Evolutionary conservation across 2,797 vertebrate species (phyloP), one percentile per base, ranked within the genome.

Genomic region (Salmo trutta): DNA sequence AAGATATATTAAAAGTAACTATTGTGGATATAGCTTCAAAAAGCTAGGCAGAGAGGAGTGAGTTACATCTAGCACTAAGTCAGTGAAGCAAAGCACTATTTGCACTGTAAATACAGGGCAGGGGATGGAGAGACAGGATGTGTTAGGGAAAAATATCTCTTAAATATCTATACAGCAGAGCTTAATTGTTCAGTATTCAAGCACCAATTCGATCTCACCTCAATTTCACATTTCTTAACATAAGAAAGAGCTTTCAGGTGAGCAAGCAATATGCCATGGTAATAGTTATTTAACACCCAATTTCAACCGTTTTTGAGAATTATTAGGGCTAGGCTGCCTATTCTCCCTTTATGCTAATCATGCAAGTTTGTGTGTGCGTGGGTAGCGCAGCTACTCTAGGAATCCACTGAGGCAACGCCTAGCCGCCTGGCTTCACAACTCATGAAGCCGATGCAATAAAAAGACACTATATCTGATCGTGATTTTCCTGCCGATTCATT

Each of bases 1-100:
- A 33, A 68, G n/a, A 53, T 82, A 85, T 87, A 92, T 91, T 84
- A 81, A 88, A 87, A 82, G 79, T 66, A 90, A 79, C 84, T 85
- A 83, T 84, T 86, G 81, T 77, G 82, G 84, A 68, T 74, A 64
- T 75, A 69, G 77, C 75, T 31, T 79, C 66, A 56, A 15, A 64
- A 53, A 31, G 82, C 85, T 53, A 81, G 86, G 82, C 79, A 81
- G 79, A 81, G 82, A 80, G 59, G 76, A 41, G 19, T 70, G 27
- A 79, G 16, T 83, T 86, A 47, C 75, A 62, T 19, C 36, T 17
- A 41, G 51, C 31, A 27, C 17, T 7, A 59, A n/a, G 19, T 59
- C 17, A n/a, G 19, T 59, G 56, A 59, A n/a, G 41, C 41, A 1
- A 3, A 47, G 41, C 41, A 47, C 41, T 59, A n/a, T n/a, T 62